Evolutionary conservation across 2,113 vertebrate genomes (phyloP).

Genomic region (Coryphaenoides rupestris): DNA sequence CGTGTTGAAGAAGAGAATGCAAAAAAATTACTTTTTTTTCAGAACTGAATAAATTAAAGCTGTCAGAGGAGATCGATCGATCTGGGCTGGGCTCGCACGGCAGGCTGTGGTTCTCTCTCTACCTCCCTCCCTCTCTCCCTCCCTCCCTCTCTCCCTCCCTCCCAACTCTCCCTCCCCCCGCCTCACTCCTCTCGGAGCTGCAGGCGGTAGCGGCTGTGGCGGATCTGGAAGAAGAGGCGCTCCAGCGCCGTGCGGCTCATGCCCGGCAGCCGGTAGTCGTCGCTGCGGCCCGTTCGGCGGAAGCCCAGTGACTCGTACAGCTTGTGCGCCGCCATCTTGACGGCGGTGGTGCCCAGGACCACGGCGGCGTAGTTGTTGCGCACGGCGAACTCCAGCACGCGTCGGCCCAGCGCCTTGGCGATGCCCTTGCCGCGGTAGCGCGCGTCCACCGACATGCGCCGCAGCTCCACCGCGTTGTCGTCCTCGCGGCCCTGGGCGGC

Average conservation of each 20-base stretch:
- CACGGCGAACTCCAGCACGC: slow-evolving; percentile 93
- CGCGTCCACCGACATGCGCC: slow-evolving; percentile 97
- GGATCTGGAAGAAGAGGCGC: slow-evolving; percentile 98
- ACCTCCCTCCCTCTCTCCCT: slow-evolving; percentile 51
- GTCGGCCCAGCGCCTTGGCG: slow-evolving; percentile 92
- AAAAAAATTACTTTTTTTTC: slow-evolving; percentile 32
- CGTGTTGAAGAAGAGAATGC: slow-evolving; percentile 46
- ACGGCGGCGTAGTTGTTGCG: slow-evolving; percentile 92
- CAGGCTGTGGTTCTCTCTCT: slow-evolving; percentile 54
- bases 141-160: slow-evolving; percentile 53
- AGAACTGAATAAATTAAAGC: slow-evolving; percentile 65
- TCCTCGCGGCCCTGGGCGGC: slow-evolving; percentile 87
- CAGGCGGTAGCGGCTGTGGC: slow-evolving; percentile 96
- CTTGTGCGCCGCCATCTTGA: slow-evolving; percentile 97
- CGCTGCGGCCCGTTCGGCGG: slow-evolving; percentile 84
- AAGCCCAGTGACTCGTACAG: slow-evolving; percentile 98
- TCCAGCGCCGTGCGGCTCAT: slow-evolving; percentile 91
- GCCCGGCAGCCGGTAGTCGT: slow-evolving; percentile 88
- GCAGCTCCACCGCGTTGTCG: slow-evolving; percentile 91
- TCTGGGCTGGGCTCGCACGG: slow-evolving; percentile 33
- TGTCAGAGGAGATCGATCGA: slow-evolving; percentile 56
- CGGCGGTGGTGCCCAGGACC: slow-evolving; percentile 92
- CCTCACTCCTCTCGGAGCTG: slow-evolving; percentile 95
- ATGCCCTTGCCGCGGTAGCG: slow-evolving; percentile 95
- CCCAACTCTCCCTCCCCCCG: slow-evolving; percentile 45